Base-by-base conservation (phyloP, 1,140 invertebrate genomes). In the Bombyx mandarina region DNA sequence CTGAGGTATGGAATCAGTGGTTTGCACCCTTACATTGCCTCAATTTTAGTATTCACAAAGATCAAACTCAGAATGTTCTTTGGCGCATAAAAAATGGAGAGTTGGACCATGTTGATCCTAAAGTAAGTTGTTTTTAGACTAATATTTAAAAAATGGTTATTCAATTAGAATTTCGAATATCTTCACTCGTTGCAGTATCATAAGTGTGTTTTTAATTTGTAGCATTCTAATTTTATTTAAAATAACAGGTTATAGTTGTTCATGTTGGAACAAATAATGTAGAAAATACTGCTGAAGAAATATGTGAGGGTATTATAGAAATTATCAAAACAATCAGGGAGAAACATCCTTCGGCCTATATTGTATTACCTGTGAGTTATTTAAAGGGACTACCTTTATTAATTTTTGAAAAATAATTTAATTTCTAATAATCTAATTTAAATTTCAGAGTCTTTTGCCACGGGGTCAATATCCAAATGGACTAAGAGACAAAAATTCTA, bases 21-120 rank as follows among this genome's bases (percentile, higher is more conserved):
- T 97, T 97, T 91, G 94, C 93, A 45, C 95, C 94, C 22, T 89
- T 97, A 71, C 96, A 97, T 85, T 94, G 93, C 75, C 89, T 97
- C 60, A 97, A 97, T 84, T 97, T 97, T 88, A 95, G 96, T 64
- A 96, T 98, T 74, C 93, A 94, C 61, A 93, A 92, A 58, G 96
- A 98, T 88, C 90, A 93, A 84, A 95, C 94, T 35, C 93, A 97
- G 83, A 92, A 98, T 90, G 91, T 97, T 10, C 86, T 98, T 12
- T 98, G 96, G 96, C 90, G 96, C 73, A 91, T 97, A 43, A 88
- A 91, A 74, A 95, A 97, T 89, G 96, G 96, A 58, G 96, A 95
- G 88, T 85, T 98, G 66, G 95, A 97, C 75, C 91, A 93, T 87
- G 92, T 97, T 56, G 91, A 93, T 79, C 95, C 96, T 18, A 97